Evolutionary conservation across 2,888 invertebrate genomes (phyloP), one percentile per base, ranked within the genome.

Genomic region (Brachylomia viminalis): DNA sequence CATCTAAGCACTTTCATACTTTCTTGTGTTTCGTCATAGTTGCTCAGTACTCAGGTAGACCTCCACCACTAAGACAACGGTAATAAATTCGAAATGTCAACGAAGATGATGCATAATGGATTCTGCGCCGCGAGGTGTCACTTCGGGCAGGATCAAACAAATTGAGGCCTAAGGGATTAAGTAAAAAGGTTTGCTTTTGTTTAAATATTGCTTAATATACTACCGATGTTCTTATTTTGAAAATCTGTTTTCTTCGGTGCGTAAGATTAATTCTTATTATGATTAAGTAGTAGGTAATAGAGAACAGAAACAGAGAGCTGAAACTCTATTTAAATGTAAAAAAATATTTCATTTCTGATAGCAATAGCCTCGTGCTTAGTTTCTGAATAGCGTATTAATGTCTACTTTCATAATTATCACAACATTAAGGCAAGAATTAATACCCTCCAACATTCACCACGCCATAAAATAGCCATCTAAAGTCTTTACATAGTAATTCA

Each of bases 41-140:
- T 82, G 78, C 33, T 27, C 33, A 27, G 75, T 59, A 59, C 85
- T 85, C 90, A 88, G 84, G 90, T 90, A 91, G 91, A 92, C 91
- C 92, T 94, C 92, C 91, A 93, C 95, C 94, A 95, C 91, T 87
- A 89, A 90, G 92, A 92, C 94, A 92, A 91, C 90, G 91, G 92
- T 92, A 94, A 95, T 95, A 95, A 94, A 95, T 95, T 94, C 92
- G 92, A 93, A 95, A 95, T 94, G 94, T 94, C 95, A 94, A 92
- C 92, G 90, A 92, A 93, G 92, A 95, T 94, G 93, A 94, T 94
- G 92, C 92, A 93, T 95, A 94, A 94, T 94, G 91, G 91, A 93
- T 93, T 91, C 89, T 88, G 90, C 87, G 93, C 94, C 91, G 89
- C 87, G 85, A 93, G 93, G 92, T 93, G 92, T 90, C 91, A 90